Conservation (phyloP, 2,113 vertebrate genomes). For the Myotis yumanensis region DNA sequence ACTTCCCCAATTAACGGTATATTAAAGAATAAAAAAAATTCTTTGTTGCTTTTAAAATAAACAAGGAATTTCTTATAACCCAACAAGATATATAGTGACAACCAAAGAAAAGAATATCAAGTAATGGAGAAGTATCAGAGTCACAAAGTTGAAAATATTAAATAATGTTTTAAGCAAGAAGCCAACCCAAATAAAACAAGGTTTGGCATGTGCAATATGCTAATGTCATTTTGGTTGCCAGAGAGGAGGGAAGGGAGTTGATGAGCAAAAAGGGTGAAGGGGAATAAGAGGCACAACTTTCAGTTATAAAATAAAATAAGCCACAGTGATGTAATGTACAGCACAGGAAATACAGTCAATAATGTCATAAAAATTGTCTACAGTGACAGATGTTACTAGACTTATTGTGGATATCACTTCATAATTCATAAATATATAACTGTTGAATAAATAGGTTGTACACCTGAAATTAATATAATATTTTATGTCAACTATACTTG, state of each 20-base stretch:
- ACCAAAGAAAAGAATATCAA: neutral
- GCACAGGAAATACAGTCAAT: neutral
- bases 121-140: neutral
- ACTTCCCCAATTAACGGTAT: neutral
- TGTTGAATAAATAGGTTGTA: neutral
- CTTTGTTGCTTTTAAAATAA: neutral
- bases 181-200: neutral
- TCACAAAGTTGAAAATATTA: neutral
- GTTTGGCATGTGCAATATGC: neutral
- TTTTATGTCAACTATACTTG: neutral
- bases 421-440: neutral
- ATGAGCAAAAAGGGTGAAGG: neutral
- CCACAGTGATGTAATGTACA: neutral
- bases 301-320: neutral
- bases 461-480: neutral
- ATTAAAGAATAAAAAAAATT: neutral
- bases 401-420: neutral
- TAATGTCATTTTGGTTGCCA: neutral
- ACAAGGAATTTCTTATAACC: neutral
- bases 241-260: no score
- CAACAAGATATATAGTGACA: neutral
- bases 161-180: constrained; percentile 9
- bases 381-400: neutral
- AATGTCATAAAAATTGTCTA: neutral
- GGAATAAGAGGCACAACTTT: neutral